phyloP scores from a whole-genome alignment of 1,140 invertebrate species.

The Orius laevigatus region DNA sequence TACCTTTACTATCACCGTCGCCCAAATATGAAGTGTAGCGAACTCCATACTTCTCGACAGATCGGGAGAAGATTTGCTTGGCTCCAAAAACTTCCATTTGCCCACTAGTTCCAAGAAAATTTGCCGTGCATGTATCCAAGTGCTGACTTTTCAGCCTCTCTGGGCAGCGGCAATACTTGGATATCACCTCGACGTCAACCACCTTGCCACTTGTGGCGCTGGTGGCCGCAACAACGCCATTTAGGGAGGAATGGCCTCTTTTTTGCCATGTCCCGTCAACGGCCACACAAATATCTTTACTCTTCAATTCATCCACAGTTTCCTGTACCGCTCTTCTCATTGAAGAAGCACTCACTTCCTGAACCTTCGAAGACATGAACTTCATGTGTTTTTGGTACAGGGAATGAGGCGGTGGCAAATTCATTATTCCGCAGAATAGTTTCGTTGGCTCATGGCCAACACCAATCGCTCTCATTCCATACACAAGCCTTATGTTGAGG shows the following conservation, averaged over 20 bases:
- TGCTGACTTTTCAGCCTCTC: not conserved
- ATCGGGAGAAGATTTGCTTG: too few species aligned
- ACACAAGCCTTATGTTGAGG: too few species aligned
- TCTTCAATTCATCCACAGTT: not conserved
- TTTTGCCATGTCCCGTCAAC: slow-evolving; percentile 20
- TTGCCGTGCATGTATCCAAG: not conserved
- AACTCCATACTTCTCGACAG: too few species aligned
- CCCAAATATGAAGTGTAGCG: slow-evolving; percentile 19
- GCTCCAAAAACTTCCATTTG: too few species aligned
- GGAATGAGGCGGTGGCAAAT: not conserved
- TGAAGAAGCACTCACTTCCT: not conserved
- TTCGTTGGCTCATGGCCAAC: too few species aligned
- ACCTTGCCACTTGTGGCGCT: slow-evolving; percentile 12
- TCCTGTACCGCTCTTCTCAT: not conserved
- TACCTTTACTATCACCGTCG: slow-evolving; percentile 19
- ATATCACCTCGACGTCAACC: slow-evolving; percentile 15
- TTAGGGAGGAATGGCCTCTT: slow-evolving; percentile 17
- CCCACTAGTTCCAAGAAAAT: too few species aligned
- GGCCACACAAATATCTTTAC: slow-evolving; percentile 6
- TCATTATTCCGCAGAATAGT: not conserved
- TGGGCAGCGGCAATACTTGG: slow-evolving; percentile 16
- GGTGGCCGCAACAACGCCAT: slow-evolving; percentile 13
- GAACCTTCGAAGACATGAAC: not conserved
- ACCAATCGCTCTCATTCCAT: too few species aligned
- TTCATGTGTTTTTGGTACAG: not conserved